Conservation (phyloP, 2,888 invertebrate genomes). For the Acanthosepion esculentum region DNA sequence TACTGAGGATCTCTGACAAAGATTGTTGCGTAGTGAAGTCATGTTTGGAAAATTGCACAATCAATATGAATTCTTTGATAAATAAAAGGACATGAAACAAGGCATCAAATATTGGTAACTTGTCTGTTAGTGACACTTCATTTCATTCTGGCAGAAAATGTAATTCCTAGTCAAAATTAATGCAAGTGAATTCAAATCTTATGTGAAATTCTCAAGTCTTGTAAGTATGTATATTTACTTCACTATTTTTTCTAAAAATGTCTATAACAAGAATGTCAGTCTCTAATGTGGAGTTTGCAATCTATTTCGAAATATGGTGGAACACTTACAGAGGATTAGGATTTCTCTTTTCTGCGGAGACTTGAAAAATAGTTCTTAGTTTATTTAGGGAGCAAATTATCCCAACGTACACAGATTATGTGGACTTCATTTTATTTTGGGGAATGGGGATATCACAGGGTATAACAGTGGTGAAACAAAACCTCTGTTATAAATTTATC, state of each 20-base stretch:
- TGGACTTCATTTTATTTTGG: not conserved
- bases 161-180: not conserved
- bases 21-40: too few species aligned
- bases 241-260: not conserved
- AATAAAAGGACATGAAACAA: too few species aligned
- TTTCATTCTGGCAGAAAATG: not conserved
- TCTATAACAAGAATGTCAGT: not conserved
- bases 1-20: too few species aligned
- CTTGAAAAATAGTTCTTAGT: not conserved
- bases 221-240: not conserved
- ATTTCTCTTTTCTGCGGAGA: not conserved
- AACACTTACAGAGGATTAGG: not conserved
- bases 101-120: too few species aligned
- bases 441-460: too few species aligned
- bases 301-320: not conserved
- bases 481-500: too few species aligned
- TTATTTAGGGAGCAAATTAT: not conserved
- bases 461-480: too few species aligned
- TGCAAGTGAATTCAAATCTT: not conserved
- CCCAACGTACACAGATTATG: too few species aligned
- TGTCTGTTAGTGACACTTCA: too few species aligned
- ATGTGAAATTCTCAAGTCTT: not conserved
- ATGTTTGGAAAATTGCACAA: too few species aligned
- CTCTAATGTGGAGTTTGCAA: not conserved
- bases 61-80: too few species aligned